A percentile compares a stretch with the other conserved stretches of the same genome.
phyloP scores from a whole-genome alignment of 2,113 vertebrate species.

The Micromys minutus region DNA sequence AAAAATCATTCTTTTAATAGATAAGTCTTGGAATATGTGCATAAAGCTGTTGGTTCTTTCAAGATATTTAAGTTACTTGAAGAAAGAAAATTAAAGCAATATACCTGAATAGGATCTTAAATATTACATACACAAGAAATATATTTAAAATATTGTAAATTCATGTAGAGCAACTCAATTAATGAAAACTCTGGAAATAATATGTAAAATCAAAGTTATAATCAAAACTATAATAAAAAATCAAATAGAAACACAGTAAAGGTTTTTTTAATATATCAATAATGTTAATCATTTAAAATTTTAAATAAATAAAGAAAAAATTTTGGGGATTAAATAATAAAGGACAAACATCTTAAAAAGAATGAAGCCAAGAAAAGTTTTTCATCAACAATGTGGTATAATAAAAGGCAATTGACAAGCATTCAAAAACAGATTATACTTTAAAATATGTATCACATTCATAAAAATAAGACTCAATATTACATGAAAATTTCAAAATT shows the following conservation, averaged over 20 bases:
- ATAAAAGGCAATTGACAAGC: neutral
- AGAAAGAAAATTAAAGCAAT: neutral
- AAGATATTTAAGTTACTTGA: neutral
- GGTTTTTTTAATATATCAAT: no score
- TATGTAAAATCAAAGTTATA: neutral
- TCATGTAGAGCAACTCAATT: no score
- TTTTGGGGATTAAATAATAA: neutral
- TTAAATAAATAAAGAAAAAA: neutral
- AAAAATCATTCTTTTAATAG: neutral
- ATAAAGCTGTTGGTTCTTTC: neutral
- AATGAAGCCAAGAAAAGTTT: neutral
- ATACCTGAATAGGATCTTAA: neutral
- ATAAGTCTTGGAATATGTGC: neutral
- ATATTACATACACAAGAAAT: no score
- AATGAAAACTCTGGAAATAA: neutral
- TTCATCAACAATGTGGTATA: neutral
- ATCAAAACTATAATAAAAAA: neutral
- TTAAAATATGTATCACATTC: neutral
- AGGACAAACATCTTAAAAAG: no score
- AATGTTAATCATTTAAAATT: neutral
- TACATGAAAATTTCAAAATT: neutral
- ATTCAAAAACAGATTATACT: neutral
- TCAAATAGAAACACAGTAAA: no score
- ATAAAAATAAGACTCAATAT: neutral
- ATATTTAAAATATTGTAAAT: no score